Evolutionary conservation across 30 jellyfish, hydroid and myxozoan genomes (phyloP), one percentile per base, ranked within the genome.

Genomic region (Pseudorhiza aurosa): DNA sequence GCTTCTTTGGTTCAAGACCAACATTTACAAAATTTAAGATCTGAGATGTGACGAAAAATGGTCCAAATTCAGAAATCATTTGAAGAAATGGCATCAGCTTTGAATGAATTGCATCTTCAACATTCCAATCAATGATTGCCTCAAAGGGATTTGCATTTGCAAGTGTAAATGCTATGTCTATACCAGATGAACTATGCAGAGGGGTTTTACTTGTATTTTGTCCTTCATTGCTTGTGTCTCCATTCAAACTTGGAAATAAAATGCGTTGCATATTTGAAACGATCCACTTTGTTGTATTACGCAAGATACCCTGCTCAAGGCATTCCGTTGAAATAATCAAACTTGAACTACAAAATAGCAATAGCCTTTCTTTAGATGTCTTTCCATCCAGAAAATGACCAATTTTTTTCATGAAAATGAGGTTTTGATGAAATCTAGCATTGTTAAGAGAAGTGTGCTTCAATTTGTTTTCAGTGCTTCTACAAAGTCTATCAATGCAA

Each of bases 121-220:
- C 78, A 47, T 91, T 85, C 98, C 98, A 91, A 28, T 72, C 68
- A 1, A 87, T 63, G n/a, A 46, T 33, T n/a, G 47, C 33, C 17
- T 65, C 91, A 58, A 27, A n/a, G 17, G 98, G 91, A 51, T 91
- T 59, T 50, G 96, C 89, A 60, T 84, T 84, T 35, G 96, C 98
- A 19, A 91, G 81, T 6, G 95, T 76, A 76, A 91, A 83, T 2
- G 94, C 42, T 8, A 91, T 15, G 29, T 78, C 93, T 32, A 80
- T 37, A 25, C 97, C 95, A 11, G 95, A 42, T 2, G 95, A 42
- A 25, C 75, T 77, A 14, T 77, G 82, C 5, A 42, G 22, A 17
- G 74, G 30, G 14, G 45, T 33, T 17, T 15, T 28, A 1, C 28
- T 44, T 29, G 45, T 55, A 1, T 17, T 28, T 26, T 45, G 2